phyloP scores from a whole-genome alignment of 2,888 invertebrate genomes.

The Melikaiella ostensackeni region DNA sequence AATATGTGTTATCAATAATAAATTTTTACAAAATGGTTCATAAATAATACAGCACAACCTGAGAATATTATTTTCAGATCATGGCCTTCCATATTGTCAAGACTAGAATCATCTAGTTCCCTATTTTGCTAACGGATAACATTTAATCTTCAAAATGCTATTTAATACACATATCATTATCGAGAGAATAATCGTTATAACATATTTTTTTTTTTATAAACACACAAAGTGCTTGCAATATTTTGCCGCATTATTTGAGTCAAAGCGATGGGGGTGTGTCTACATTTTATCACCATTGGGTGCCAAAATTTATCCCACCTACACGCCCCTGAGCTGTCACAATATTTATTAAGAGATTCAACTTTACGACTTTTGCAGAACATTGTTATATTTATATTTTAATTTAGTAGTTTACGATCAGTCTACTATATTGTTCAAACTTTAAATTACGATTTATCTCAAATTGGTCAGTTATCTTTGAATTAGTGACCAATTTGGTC shows the following conservation, averaged over 20 bases:
- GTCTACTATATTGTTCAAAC: slow-evolving; percentile 44
- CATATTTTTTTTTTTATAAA: slow-evolving; percentile 15
- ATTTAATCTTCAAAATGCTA: slow-evolving; percentile 24
- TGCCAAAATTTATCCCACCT: slow-evolving; percentile 50
- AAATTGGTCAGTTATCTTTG: slow-evolving; percentile 38
- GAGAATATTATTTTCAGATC: slow-evolving; percentile 5
- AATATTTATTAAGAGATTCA: slow-evolving; percentile 48
- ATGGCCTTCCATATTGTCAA: slow-evolving; percentile 34
- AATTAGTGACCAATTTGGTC: slow-evolving; percentile 18
- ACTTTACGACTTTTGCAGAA: slow-evolving; percentile 34
- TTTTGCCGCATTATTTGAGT: slow-evolving; percentile 53
- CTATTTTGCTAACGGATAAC: slow-evolving; percentile 33
- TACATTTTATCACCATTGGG: not conserved
- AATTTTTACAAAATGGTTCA: not conserved
- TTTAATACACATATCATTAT: slow-evolving; percentile 14
- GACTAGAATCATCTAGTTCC: slow-evolving; percentile 28
- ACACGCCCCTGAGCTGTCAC: slow-evolving; percentile 58
- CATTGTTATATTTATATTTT: not conserved
- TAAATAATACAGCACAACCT: slow-evolving; percentile 3
- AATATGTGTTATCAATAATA: not conserved
- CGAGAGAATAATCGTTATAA: slow-evolving; percentile 17
- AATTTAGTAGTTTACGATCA: slow-evolving; percentile 37
- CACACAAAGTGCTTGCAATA: slow-evolving; percentile 47
- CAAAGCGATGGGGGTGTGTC: slow-evolving; percentile 50
- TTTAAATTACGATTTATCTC: slow-evolving; percentile 47